These are phyloP conservation scores for Drosophila lacicola DNA, from an alignment of 2,888 invertebrate genomes.

Conservation along the genomic window DNA sequence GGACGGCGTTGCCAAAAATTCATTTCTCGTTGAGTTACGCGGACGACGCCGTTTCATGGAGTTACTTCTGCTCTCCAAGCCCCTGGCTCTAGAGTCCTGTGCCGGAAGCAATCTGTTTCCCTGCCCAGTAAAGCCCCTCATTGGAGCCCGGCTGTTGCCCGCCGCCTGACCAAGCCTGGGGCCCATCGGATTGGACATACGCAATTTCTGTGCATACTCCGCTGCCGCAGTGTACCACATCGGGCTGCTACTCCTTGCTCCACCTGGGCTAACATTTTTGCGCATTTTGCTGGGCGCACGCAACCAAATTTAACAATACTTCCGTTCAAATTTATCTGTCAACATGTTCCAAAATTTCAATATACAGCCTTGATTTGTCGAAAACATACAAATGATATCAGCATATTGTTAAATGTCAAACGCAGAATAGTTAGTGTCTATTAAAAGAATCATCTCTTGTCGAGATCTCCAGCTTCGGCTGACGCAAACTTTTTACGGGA, in stretches of 20 bases:
- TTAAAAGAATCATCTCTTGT: not conserved
- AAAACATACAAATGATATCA: not conserved
- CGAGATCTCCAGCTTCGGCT: not conserved
- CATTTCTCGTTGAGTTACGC: not conserved
- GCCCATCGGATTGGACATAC: not conserved
- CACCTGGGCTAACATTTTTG: constrained; percentile 29
- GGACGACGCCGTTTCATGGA: not conserved
- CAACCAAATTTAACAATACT: constrained; percentile 65
- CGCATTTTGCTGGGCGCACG: constrained; percentile 31
- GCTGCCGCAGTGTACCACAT: constrained; percentile 30
- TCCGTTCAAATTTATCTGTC: constrained; percentile 54
- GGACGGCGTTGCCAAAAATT: not conserved
- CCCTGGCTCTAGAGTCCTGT: not conserved
- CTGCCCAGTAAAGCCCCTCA: not conserved
- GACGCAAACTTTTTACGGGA: too few species aligned
- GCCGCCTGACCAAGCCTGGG: not conserved
- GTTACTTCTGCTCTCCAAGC: not conserved
- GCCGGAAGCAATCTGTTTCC: constrained; percentile 1
- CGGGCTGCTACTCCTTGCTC: constrained; percentile 26
- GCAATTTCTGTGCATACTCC: constrained; percentile 9
- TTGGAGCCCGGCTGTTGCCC: not conserved
- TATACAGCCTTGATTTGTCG: constrained; percentile 15
- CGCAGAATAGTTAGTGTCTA: not conserved
- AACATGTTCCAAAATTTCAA: constrained; percentile 52
- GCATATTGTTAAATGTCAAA: not conserved